These are phyloP conservation scores for Coelinius sp. DNA, from an alignment of 2,888 invertebrate species.

Conservation along the genomic window DNA sequence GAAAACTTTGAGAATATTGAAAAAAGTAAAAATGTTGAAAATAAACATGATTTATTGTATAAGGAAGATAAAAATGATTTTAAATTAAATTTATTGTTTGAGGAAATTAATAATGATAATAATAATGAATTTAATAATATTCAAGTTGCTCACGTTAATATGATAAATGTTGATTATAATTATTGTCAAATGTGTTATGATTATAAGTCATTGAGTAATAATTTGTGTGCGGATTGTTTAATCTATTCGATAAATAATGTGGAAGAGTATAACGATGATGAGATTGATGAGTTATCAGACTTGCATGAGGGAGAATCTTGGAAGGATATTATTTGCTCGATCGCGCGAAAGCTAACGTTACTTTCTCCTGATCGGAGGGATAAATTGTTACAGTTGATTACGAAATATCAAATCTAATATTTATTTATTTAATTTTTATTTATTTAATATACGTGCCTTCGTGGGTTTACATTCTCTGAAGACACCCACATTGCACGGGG, in stretches of 20 bases:
- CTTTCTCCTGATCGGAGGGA: background rate
- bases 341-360: background rate
- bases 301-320: background rate
- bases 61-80: background rate
- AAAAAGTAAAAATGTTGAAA: background rate
- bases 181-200: background rate
- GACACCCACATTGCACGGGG: too few species aligned
- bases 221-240: background rate
- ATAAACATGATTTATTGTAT: background rate
- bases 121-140: background rate
- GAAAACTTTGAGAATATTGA: background rate
- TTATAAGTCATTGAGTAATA: background rate
- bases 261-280: background rate
- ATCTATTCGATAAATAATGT: background rate
- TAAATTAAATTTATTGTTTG: background rate
- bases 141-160: background rate
- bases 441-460: too few species aligned
- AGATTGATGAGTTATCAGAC: background rate
- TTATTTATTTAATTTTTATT: too few species aligned
- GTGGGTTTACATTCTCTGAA: too few species aligned
- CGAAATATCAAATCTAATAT: background rate
- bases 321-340: background rate
- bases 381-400: conserved; percentile 9
- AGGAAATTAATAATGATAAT: background rate
- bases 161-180: background rate